These are phyloP conservation scores for Osmoderma eremita DNA, from an alignment of 2,888 invertebrate genomes.

Conservation along the genomic window DNA sequence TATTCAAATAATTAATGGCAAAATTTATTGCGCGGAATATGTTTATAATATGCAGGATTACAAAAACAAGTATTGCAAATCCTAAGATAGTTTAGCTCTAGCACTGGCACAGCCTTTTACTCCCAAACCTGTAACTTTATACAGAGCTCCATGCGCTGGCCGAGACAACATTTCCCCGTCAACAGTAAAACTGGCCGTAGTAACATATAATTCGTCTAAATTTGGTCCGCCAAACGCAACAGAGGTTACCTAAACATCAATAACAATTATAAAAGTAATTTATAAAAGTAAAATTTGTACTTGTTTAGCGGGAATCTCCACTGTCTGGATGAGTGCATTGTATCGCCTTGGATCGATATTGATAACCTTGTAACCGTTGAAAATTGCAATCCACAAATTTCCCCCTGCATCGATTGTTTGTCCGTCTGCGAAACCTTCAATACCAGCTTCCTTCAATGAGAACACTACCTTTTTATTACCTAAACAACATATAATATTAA, in stretches of 20 bases:
- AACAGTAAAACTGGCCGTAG: conserved; percentile 69
- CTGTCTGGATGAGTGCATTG: conserved; percentile 68
- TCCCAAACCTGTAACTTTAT: conserved; percentile 69
- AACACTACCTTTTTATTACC: conserved; percentile 64
- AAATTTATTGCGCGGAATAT: no score
- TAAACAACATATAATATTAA: conserved; percentile 6
- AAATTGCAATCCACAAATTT: conserved; percentile 82
- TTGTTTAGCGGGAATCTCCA: conserved; percentile 75
- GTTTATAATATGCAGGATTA: no score
- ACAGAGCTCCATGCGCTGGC: conserved; percentile 69
- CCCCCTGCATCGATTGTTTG: conserved; percentile 83
- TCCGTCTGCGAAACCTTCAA: conserved; percentile 73
- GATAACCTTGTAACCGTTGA: conserved; percentile 34
- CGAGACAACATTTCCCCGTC: conserved; percentile 60
- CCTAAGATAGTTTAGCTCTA: conserved; percentile 33
- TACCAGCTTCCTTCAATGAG: conserved; percentile 63
- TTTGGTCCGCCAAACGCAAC: conserved; percentile 77
- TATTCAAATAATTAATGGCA: no score
- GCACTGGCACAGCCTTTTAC: conserved; percentile 64
- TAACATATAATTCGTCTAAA: conserved; percentile 76
- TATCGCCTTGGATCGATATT: conserved; percentile 64
- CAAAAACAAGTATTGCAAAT: background rate
- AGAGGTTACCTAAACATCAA: conserved; percentile 67
- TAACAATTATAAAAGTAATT: background rate
- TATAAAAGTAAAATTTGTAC: conserved; percentile 53